Evolutionary conservation across 2,888 invertebrate genomes (phyloP).

Genomic region (Sphaeridia pumilis): DNA sequence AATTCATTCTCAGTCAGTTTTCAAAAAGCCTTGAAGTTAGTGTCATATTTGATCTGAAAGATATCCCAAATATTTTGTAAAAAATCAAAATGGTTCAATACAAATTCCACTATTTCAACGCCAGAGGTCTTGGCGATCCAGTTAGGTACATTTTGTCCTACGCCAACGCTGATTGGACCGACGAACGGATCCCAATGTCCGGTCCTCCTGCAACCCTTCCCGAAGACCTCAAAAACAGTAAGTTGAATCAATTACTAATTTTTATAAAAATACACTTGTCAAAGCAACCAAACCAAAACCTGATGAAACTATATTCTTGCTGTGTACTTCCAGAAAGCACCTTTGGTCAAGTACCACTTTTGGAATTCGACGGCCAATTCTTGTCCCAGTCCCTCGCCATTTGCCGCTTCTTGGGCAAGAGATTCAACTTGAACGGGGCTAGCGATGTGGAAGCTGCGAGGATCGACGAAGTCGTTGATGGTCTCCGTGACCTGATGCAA

Average conservation of each 20-base stretch:
- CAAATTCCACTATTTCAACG: no score
- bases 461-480: slow-evolving; percentile 19
- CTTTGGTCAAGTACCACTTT: slow-evolving; percentile 30
- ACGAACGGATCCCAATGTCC: slow-evolving; percentile 5
- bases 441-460: slow-evolving; percentile 22
- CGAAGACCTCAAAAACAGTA: slow-evolving; percentile 1
- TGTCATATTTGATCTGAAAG: no score
- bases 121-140: no score
- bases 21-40: no score
- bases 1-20: no score
- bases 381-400: slow-evolving; percentile 34
- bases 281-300: no score
- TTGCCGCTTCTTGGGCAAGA: slow-evolving; percentile 32
- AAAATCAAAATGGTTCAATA: no score
- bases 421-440: slow-evolving; percentile 21
- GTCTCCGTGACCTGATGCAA: no score
- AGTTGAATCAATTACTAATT: no score
- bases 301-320: no score
- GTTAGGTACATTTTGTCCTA: slow-evolving; percentile 10
- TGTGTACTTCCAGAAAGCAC: slow-evolving; percentile 29
- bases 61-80: no score
- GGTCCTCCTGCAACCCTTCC: neutral
- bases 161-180: slow-evolving; percentile 7
- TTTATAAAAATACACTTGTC: no score
- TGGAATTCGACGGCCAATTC: slow-evolving; percentile 32